Evolutionary conservation across 2,797 vertebrate genomes (phyloP).

Genomic region (Mastacembelus armatus): DNA sequence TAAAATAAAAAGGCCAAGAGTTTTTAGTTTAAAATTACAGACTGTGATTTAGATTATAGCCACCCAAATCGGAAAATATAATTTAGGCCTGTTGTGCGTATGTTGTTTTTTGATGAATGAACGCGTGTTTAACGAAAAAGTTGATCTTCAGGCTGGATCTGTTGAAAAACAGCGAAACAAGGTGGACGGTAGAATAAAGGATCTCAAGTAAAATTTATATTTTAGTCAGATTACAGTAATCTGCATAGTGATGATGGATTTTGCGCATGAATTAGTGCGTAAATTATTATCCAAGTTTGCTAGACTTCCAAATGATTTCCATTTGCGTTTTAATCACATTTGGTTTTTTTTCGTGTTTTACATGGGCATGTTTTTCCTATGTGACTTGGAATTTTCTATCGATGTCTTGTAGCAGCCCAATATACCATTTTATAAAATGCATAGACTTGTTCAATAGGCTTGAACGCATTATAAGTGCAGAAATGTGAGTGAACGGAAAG

Average conservation of each 20-base stretch:
- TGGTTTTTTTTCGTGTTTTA: no score
- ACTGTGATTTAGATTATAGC: background rate
- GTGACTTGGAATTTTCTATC: background rate
- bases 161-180: no score
- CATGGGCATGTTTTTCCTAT: background rate
- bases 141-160: no score
- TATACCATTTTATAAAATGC: no score
- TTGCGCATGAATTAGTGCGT: background rate
- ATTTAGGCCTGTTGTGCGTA: no score
- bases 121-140: no score
- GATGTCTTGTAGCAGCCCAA: no score
- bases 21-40: background rate
- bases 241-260: background rate
- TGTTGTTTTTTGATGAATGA: no score
- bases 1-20: background rate
- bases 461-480: background rate
- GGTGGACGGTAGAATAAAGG: no score
- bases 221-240: background rate
- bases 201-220: background rate
- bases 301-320: background rate
- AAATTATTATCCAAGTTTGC: background rate
- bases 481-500: background rate
- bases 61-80: accelerated
- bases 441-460: no score
- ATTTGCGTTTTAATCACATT: background rate